These are phyloP conservation scores for Fundulus diaphanus DNA, from an alignment of 2,797 vertebrate genomes.

Conservation along the genomic window DNA sequence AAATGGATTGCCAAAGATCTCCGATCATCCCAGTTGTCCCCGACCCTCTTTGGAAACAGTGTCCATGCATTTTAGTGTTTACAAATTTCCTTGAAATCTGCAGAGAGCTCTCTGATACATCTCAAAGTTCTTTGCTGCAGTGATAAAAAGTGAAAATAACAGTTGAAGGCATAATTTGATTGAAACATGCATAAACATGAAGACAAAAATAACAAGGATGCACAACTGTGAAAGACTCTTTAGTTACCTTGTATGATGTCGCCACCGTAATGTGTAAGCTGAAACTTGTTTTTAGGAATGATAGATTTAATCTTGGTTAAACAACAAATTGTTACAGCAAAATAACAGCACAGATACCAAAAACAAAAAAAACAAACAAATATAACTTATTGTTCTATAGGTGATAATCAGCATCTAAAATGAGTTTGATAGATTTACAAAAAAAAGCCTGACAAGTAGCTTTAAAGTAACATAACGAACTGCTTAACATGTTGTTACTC, in stretches of 20 bases:
- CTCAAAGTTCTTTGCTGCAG: not conserved
- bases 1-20: not conserved
- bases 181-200: not conserved
- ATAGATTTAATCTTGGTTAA: too few relatives aligned
- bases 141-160: not conserved
- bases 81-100: not conserved
- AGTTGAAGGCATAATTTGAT: not conserved
- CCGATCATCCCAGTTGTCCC: too few relatives aligned
- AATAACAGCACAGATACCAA: too few relatives aligned
- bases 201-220: too few relatives aligned
- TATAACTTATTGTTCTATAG: not conserved
- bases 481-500: not conserved
- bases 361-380: too few relatives aligned
- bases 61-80: not conserved
- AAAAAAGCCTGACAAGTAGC: not conserved
- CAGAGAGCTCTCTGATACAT: not conserved
- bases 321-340: too few relatives aligned
- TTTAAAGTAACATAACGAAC: not conserved
- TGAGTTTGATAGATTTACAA: not conserved
- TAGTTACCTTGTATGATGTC: not conserved
- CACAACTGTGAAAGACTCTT: not conserved
- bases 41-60: not conserved
- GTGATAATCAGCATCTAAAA: not conserved
- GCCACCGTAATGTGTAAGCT: not conserved
- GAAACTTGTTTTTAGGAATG: not conserved